These are phyloP conservation scores for Aspidiotus destructor DNA, from an alignment of 2,888 invertebrate species.

Conservation along the genomic window DNA sequence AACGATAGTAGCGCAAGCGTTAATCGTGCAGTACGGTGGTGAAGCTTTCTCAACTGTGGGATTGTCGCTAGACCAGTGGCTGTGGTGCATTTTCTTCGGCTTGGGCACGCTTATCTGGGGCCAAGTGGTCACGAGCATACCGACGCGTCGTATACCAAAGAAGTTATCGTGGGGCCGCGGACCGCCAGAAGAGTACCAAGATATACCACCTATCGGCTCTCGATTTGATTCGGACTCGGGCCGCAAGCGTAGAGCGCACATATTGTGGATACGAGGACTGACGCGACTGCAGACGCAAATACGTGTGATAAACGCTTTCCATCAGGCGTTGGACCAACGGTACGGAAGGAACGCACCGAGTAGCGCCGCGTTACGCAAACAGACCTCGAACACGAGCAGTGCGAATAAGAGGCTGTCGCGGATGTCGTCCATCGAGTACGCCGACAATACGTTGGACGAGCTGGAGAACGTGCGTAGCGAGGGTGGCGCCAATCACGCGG, in stretches of 20 bases:
- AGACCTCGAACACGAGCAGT: conserved; percentile 25
- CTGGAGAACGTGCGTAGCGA: conserved; percentile 17
- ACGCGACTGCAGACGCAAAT: conserved; percentile 51
- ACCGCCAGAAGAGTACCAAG: conserved; percentile 56
- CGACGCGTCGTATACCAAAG: conserved; percentile 48
- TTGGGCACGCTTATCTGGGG: conserved; percentile 50
- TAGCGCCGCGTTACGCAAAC: conserved; percentile 14
- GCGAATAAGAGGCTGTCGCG: conserved; percentile 29
- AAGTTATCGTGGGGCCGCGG: conserved; percentile 68
- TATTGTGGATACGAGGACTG: conserved; percentile 55
- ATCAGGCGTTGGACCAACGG: conserved; percentile 26
- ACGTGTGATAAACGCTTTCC: conserved; percentile 38
- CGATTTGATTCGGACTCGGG: conserved; percentile 22
- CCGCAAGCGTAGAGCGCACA: conserved; percentile 45
- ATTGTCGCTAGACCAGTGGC: conserved; percentile 50
- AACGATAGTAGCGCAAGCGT: conserved; percentile 49
- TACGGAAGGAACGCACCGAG: conserved; percentile 24
- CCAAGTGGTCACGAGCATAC: conserved; percentile 50
- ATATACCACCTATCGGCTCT: background rate
- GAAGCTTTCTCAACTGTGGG: conserved; percentile 48
- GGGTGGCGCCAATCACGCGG: conserved; percentile 18
- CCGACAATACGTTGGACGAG: conserved; percentile 24
- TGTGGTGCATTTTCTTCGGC: conserved; percentile 52
- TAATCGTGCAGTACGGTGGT: conserved; percentile 51
- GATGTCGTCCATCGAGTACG: conserved; percentile 31